Evolutionary conservation across 2,113 vertebrate genomes (phyloP).

Genomic region (Steatornis caripensis): DNA sequence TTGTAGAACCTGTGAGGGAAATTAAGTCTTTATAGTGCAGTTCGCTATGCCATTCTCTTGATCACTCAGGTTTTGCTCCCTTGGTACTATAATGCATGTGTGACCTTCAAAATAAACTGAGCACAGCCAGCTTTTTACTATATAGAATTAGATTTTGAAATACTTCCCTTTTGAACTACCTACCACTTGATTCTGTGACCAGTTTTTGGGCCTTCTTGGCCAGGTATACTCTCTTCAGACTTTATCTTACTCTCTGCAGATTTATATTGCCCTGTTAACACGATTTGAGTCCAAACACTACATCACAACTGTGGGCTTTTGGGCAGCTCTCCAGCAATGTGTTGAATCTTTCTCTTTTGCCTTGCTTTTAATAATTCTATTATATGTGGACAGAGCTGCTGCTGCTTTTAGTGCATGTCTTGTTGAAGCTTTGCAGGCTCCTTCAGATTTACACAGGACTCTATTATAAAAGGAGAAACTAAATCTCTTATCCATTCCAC

Average conservation of each 20-base stretch:
- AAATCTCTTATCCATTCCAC: slow-evolving; percentile 50
- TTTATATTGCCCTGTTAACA: slow-evolving; percentile 54
- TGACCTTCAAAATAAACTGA: background rate
- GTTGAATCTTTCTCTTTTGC: slow-evolving; percentile 28
- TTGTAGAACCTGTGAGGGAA: slow-evolving; percentile 32
- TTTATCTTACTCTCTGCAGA: slow-evolving; percentile 20
- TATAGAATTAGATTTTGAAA: background rate
- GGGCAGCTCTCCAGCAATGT: slow-evolving; percentile 24
- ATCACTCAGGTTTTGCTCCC: slow-evolving; percentile 4
- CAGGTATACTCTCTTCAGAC: background rate
- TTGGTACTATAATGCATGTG: background rate
- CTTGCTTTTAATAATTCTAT: slow-evolving; percentile 45
- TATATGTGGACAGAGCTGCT: slow-evolving; percentile 42
- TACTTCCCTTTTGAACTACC: background rate
- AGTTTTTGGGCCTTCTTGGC: background rate
- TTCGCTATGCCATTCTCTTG: slow-evolving; percentile 3
- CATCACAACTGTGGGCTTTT: slow-evolving; percentile 34
- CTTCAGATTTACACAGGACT: slow-evolving; percentile 35
- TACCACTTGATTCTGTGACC: background rate
- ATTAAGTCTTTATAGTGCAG: background rate
- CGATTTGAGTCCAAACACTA: background rate
- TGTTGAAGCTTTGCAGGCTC: slow-evolving; percentile 40
- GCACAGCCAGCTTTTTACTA: background rate
- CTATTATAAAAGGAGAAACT: slow-evolving; percentile 44
- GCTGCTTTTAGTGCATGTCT: slow-evolving; percentile 53